These are phyloP conservation scores for Apodemia mormo DNA, from an alignment of 2,888 invertebrate species.

Conservation along the genomic window DNA sequence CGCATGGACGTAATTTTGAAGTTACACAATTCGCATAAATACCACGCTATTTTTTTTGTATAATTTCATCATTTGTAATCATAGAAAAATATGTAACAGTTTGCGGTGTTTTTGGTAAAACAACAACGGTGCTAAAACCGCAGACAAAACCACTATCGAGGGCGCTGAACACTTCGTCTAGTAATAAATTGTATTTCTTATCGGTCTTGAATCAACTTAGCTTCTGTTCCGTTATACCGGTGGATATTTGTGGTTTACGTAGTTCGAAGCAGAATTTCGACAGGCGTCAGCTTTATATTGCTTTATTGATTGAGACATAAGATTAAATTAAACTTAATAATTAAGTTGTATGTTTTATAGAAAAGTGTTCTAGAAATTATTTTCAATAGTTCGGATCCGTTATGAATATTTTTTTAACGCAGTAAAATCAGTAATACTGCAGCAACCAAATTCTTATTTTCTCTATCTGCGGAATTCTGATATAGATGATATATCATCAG, in stretches of 20 bases:
- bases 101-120: neutral
- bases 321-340: neutral
- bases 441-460: no score
- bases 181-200: conserved; percentile 17
- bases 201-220: neutral
- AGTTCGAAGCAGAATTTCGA: neutral
- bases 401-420: no score
- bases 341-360: neutral
- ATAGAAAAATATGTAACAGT: neutral
- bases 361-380: no score
- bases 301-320: neutral
- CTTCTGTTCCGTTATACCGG: neutral
- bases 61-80: neutral
- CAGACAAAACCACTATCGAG: neutral
- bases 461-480: no score
- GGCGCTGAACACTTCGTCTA: neutral
- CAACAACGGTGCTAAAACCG: neutral
- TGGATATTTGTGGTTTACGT: conserved; percentile 2
- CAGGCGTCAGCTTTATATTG: neutral
- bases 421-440: no score
- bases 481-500: no score
- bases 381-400: no score
- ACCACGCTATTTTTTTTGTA: neutral
- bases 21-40: no score
- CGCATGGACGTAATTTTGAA: no score